Base-by-base conservation (phyloP, 2,888 invertebrate genomes). In the Melanargia galathea region DNA sequence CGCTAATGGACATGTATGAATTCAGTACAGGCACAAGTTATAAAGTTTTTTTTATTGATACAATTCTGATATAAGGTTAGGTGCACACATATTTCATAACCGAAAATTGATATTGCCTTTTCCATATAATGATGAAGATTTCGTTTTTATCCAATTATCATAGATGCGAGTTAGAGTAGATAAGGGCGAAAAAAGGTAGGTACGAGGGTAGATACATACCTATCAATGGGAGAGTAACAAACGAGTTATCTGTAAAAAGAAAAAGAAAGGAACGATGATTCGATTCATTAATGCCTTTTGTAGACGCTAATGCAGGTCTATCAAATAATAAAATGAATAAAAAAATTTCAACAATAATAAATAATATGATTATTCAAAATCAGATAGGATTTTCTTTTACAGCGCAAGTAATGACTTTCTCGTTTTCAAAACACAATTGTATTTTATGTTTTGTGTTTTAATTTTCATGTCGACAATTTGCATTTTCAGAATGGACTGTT, bases 401-500 rank as follows among this genome's bases (percentile, higher is more conserved):
- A 43, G 45, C 48, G 46, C 30, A 40, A 30, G 60, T 56, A 59
- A 51, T 62, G 38, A 58, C 24, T 59, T 60, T 56, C 43, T 55
- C 52, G 48, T 57, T 64, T 64, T 65, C 62, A 52, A 51, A 62
- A 61, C 61, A 65, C 62, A 70, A 70, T 71, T 64, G 60, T 64
- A 40, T 62, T 68, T 70, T 69, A 64, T 67, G 61, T 61, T 68
- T 54, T 58, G 60, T 64, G 58, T 57, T 70, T 63, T 70, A 69
- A 70, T 70, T 70, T 66, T 66, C 66, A 57, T 62, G 62, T 69
- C 60, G 59, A 64, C 61, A 73, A 73, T 74, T 75, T 70, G 69
- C 72, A 73, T 75, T 72, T 70, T 61, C 65, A 68, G 64, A 74
- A 73, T 69, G 70, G 67, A 70, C 69, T 70, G n/a, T 65, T 73